A percentile compares a stretch with the other conserved stretches of the same genome.
Evolutionary conservation across 2,797 vertebrate species (phyloP).

Genomic region (Sibirionetta formosa): DNA sequence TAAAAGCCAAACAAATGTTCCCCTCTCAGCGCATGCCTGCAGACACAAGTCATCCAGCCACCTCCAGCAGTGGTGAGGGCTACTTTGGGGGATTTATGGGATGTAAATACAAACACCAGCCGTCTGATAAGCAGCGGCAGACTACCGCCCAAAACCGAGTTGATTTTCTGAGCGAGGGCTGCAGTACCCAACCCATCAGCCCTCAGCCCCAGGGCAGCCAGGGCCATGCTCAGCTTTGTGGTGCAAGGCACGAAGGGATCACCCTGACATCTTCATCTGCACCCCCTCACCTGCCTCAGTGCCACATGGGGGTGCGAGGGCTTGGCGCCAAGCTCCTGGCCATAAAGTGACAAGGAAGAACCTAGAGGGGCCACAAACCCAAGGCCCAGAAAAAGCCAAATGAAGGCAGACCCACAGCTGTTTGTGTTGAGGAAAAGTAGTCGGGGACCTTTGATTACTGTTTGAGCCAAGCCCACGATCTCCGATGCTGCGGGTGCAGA

Average conservation of each 20-base stretch:
- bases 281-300: neutral
- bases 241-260: neutral
- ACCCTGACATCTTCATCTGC: neutral
- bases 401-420: neutral
- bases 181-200: neutral
- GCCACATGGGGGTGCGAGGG: fast-evolving
- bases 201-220: neutral
- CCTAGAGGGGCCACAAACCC: neutral
- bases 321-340: neutral
- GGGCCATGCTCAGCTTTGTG: neutral
- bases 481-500: fast-evolving
- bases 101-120: neutral
- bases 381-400: neutral
- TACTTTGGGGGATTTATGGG: neutral
- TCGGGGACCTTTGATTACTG: neutral
- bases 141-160: neutral
- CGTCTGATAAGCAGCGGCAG: neutral
- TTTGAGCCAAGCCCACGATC: neutral
- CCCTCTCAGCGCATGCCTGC: neutral
- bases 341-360: neutral
- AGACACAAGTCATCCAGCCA: neutral
- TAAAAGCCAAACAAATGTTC: slow-evolving; percentile 53
- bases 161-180: neutral
- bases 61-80: neutral
- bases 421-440: neutral